Conservation (phyloP, 2,113 vertebrate species). For the Menidia beryllina region DNA sequence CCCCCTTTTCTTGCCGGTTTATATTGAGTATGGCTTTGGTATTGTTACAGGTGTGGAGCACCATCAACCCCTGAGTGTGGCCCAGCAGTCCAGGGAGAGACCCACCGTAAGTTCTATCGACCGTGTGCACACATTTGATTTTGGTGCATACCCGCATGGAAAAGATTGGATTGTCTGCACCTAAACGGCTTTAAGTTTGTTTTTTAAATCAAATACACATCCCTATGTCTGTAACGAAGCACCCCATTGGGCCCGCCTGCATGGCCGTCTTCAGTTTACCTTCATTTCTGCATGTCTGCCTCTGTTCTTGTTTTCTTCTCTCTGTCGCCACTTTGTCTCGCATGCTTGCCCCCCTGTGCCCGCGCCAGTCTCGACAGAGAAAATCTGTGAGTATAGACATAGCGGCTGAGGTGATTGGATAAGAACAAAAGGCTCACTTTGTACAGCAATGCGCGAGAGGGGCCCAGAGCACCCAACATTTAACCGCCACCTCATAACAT, state of each 20-base stretch:
- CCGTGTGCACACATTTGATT: too few relatives aligned
- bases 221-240: too few relatives aligned
- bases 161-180: too few relatives aligned
- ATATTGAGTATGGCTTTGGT: conserved; percentile 2
- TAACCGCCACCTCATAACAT: too few relatives aligned
- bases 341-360: conserved; percentile 57
- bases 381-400: conserved; percentile 67
- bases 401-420: too few relatives aligned
- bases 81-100: conserved; percentile 91
- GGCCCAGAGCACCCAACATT: too few relatives aligned
- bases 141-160: too few relatives aligned
- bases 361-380: conserved; percentile 54
- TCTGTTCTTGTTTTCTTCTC: conserved; percentile 1
- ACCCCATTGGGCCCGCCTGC: neutral
- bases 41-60: conserved; percentile 82
- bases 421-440: too few relatives aligned
- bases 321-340: conserved; percentile 46
- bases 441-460: too few relatives aligned
- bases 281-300: conserved; percentile 21
- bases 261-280: neutral
- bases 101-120: conserved; percentile 85
- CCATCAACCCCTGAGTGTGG: conserved; percentile 87
- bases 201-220: too few relatives aligned
- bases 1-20: conserved; percentile 38
- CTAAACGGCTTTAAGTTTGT: too few relatives aligned